phyloP scores from a whole-genome alignment of 2,113 vertebrate species.

The Caranx melampygus region DNA sequence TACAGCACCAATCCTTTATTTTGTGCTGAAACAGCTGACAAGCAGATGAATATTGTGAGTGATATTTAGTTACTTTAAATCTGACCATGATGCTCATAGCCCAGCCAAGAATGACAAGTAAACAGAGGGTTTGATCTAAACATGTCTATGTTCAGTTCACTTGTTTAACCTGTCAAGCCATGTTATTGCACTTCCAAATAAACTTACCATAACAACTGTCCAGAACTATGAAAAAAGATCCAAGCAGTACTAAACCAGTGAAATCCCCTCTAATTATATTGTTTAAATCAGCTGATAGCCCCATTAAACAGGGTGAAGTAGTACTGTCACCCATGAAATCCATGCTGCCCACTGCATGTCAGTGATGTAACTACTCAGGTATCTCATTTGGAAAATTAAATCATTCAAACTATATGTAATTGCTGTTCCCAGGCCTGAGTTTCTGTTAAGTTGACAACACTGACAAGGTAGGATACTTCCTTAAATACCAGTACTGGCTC shows the following conservation, averaged over 20 bases:
- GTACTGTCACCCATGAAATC: not conserved
- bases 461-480: not conserved
- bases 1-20: not conserved
- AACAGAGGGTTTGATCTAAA: not conserved
- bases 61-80: not conserved
- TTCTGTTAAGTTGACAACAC: not conserved
- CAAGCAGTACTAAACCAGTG: not conserved
- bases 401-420: not conserved
- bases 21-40: not conserved
- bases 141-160: not conserved
- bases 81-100: not conserved
- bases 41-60: not conserved
- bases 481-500: not conserved
- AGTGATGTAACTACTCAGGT: not conserved
- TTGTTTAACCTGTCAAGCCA: slow-evolving; percentile 1
- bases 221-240: slow-evolving; percentile 5
- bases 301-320: slow-evolving; percentile 6
- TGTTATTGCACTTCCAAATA: not conserved
- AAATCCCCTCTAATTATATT: slow-evolving; percentile 14
- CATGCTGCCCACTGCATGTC: not conserved
- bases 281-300: slow-evolving; percentile 23
- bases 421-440: not conserved
- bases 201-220: not conserved
- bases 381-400: not conserved
- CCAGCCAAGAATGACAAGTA: not conserved